Base-by-base conservation (phyloP, 2,888 invertebrate genomes). In the Rhingia rostrata region DNA sequence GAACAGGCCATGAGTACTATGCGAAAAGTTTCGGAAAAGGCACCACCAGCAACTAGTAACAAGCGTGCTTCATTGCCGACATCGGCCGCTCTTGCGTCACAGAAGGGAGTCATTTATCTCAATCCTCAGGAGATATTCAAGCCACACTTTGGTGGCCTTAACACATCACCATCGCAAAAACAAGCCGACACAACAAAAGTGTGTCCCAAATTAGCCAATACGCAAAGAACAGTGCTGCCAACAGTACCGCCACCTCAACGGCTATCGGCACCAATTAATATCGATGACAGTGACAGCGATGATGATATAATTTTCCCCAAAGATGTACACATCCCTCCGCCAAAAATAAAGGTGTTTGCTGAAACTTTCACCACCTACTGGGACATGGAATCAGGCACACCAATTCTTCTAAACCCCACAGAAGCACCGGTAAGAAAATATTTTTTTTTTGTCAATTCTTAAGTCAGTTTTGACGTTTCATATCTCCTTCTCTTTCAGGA, bases 61-160 rank as follows among this genome's bases (percentile, higher is more conserved):
- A 82, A 82, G 9, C 70, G 77, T 1, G 12, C 4, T 6, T 4
- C 56, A 2, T 39, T 33, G n/a, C 12, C 81, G 0, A 69, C 53
- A 33, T 39, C 66, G 12, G 60, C 53, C 3, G 39, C 83, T 6
- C 33, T 82, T 0, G 43, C 35, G 22, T 66, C 51, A 1, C 73
- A 54, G 3, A 83, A 79, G 10, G 83, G 83, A 6, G 63, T 83
- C 0, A 83, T 83, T 3, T 83, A 83, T 9, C 83, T 83, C 7
- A 83, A 83, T 49, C 83, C 83, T 0, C 83, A 83, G 53, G 73
- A 83, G 53, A 79, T 83, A 43, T 83, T 83, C 33, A 47, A 45
- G 22, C 56, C 73, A 1, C 69, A 10, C 12, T 64, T 73, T 51
- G 43, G n/a, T 1, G 12, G 6, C 9, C 43, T 33, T 9, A 69